Percentiles rank a stretch among this genome's conserved stretches.
phyloP scores from a whole-genome alignment of 2,797 vertebrate species.

The Arctocebus calabarensis region DNA sequence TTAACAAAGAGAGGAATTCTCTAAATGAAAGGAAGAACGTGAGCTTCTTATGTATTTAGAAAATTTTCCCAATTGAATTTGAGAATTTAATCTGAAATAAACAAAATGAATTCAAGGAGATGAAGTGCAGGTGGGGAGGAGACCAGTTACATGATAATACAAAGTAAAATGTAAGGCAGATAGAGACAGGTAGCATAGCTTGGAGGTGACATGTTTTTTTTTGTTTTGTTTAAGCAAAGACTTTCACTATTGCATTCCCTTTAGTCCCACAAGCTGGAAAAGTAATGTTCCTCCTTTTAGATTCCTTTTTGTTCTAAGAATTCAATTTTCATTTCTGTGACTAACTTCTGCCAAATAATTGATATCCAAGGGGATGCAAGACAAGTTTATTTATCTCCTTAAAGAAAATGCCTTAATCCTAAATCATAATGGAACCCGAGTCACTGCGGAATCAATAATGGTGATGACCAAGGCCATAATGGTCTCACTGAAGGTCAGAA shows the following conservation, averaged over 20 bases:
- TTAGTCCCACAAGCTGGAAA: background rate
- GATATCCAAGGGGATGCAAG: background rate
- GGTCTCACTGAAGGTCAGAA: background rate
- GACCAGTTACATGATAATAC: background rate
- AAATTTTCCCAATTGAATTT: background rate
- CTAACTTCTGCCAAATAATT: conserved; percentile 34
- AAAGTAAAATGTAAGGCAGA: background rate
- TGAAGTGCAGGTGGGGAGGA: background rate
- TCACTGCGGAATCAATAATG: conserved; percentile 38
- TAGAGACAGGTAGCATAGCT: background rate
- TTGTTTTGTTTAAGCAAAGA: background rate
- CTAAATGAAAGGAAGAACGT: background rate
- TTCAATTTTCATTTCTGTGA: conserved; percentile 40
- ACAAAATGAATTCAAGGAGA: background rate
- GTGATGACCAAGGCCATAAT: background rate
- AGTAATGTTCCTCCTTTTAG: background rate
- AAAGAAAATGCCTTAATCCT: conserved; percentile 51
- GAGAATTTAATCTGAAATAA: background rate
- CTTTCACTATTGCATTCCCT: background rate
- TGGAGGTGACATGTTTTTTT: background rate
- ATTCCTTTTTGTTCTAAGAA: conserved; percentile 2
- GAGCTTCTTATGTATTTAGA: background rate
- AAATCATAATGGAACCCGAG: conserved; percentile 49
- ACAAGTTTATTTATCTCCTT: conserved; percentile 45
- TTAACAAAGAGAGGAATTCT: background rate